Evolutionary conservation across 2,888 invertebrate genomes (phyloP).

Genomic region (Mythimna lalbum): DNA sequence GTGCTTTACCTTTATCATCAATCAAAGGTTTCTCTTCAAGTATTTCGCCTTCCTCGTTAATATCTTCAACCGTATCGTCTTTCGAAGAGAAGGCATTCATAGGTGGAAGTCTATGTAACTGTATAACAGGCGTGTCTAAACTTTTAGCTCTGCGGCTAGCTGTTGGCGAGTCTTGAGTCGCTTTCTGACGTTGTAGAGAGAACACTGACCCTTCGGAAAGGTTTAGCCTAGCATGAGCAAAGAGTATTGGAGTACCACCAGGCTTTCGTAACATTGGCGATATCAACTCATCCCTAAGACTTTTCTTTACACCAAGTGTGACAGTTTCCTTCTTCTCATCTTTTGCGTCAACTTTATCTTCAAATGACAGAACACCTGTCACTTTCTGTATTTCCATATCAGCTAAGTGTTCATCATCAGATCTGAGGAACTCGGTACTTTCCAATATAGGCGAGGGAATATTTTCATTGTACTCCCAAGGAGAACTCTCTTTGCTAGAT

Average conservation of each 20-base stretch:
- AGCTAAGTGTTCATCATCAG: constrained; percentile 90
- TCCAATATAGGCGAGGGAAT: constrained; percentile 92
- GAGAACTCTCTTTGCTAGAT: constrained; percentile 88
- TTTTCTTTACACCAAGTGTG: constrained; percentile 85
- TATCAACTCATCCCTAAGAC: constrained; percentile 92
- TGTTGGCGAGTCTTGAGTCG: constrained; percentile 93
- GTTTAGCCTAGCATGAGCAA: constrained; percentile 95
- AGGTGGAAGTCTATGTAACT: constrained; percentile 94
- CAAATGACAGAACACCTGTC: constrained; percentile 81
- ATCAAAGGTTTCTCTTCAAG: constrained; percentile 91
- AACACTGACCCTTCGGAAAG: constrained; percentile 96
- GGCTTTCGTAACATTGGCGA: constrained; percentile 93
- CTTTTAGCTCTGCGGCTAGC: constrained; percentile 95
- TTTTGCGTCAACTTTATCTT: constrained; percentile 78
- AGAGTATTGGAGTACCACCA: constrained; percentile 94
- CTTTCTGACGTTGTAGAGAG: constrained; percentile 94
- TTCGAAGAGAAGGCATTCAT: constrained; percentile 97
- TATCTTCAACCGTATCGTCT: constrained; percentile 96
- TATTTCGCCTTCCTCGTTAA: constrained; percentile 92
- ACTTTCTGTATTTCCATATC: constrained; percentile 91
- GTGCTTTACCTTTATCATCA: constrained; percentile 78
- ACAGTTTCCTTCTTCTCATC: constrained; percentile 76
- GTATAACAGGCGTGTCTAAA: constrained; percentile 95
- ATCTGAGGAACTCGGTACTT: constrained; percentile 91
- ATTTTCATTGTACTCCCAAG: constrained; percentile 92